These are phyloP conservation scores for Plebejus anna DNA, from an alignment of 2,888 invertebrate species.

Conservation along the genomic window DNA sequence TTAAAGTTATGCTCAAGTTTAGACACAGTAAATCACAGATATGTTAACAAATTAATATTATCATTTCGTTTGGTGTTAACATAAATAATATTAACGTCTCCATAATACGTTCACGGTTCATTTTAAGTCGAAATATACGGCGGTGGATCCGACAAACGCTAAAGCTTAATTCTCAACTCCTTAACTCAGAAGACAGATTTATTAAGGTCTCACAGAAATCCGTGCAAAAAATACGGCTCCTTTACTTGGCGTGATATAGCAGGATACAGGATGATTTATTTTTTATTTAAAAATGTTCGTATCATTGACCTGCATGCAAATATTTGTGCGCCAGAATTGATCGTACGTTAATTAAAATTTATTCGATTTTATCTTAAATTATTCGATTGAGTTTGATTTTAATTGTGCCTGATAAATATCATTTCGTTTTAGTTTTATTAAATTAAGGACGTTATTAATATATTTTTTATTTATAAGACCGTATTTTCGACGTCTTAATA, in stretches of 20 bases:
- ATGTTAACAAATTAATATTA: conserved; percentile 29
- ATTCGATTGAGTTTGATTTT: conserved; percentile 22
- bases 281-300: conserved; percentile 35
- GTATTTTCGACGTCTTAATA: background rate
- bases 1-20: conserved; percentile 10
- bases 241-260: conserved; percentile 43
- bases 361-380: conserved; percentile 33
- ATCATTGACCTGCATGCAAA: conserved; percentile 24
- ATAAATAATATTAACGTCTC: conserved; percentile 38
- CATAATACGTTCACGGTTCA: conserved; percentile 38
- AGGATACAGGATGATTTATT: conserved; percentile 49
- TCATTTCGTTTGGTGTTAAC: conserved; percentile 37
- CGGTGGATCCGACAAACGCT: conserved; percentile 57
- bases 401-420: background rate
- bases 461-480: background rate
- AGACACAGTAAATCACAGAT: conserved; percentile 20
- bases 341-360: conserved; percentile 31
- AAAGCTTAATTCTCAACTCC: conserved; percentile 50
- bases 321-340: conserved; percentile 12
- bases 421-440: background rate
- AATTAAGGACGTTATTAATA: background rate
- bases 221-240: conserved; percentile 49
- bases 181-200: conserved; percentile 62
- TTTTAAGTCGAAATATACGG: conserved; percentile 39
- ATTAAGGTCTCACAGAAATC: conserved; percentile 55